Conservation (phyloP, 2,888 invertebrate species). For the Dermolepida albohirtum region DNA sequence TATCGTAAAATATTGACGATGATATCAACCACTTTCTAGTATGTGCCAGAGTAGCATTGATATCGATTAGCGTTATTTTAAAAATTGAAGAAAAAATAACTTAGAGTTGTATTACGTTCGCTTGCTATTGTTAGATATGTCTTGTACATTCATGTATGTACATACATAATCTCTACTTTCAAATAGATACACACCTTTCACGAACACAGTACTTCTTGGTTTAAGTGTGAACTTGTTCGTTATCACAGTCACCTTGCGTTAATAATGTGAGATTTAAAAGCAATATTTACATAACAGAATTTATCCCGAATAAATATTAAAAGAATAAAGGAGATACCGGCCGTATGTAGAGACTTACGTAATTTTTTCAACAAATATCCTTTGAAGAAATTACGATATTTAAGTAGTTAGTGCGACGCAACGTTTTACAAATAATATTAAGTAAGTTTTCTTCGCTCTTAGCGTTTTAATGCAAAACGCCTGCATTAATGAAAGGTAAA, state of each 20-base stretch:
- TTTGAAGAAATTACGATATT: conserved; percentile 2
- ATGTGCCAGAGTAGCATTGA: conserved; percentile 2
- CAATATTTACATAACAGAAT: conserved; percentile 20
- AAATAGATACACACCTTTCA: conserved; percentile 3
- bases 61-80: conserved; percentile 28
- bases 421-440: too few relatives aligned
- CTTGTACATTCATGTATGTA: too few relatives aligned
- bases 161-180: too few relatives aligned
- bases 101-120: conserved; percentile 5
- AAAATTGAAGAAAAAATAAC: conserved; percentile 31
- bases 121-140: too few relatives aligned
- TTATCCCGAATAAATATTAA: conserved; percentile 7
- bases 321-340: not conserved
- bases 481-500: too few relatives aligned
- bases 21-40: not conserved
- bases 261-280: conserved; percentile 2
- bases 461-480: too few relatives aligned
- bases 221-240: conserved; percentile 25
- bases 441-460: too few relatives aligned
- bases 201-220: conserved; percentile 2
- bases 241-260: conserved; percentile 7
- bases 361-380: conserved; percentile 25
- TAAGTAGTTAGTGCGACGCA: too few relatives aligned
- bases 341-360: not conserved
- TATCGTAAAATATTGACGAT: too few relatives aligned